Base-by-base conservation (phyloP, 1,140 invertebrate species). In the Tetraneura akinire region DNA sequence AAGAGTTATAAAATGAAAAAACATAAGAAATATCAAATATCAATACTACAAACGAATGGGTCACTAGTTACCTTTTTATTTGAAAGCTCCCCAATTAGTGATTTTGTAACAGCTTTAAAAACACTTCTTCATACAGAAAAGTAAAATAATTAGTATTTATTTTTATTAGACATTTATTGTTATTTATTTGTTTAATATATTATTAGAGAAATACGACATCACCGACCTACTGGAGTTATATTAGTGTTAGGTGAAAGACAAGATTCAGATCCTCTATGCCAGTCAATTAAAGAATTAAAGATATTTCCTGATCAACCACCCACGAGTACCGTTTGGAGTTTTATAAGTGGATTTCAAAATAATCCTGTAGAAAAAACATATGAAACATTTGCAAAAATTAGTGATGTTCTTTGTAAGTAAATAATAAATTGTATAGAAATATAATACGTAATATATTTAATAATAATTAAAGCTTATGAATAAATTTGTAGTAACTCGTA, bases 211-310 rank as follows among this genome's bases (percentile, higher is more conserved):
- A 68, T 62, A 45, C 53, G 55, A 60, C 55, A 80, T 29, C 37
- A 80, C 49, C n/a, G 51, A 45, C 47, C 37, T 81, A 64, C 80
- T 80, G 62, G 26, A 80, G 47, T 76, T 14, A 83, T 53, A 32
- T 60, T 92, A 6, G 88, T 94, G 8, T 84, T 89, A 8, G 86
- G 88, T 47, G 89, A 92, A 88, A 6, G 90, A 89, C 82, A 87
- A 62, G 90, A 91, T 81, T 88, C 88, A n/a, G 89, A 91, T 83
- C 89, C 91, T 47, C 83, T 96, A 60, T 91, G 92, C 80, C 91
- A 90, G 84, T 95, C 94, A 0, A 95, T 96, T 84, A 92, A 93
- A 45, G 93, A 95, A 83, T 86, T 96, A 47, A 90, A 95, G 83
- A 87, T 96, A 49, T 92, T 94, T 87, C 88, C 90, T 81, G 91